Base-by-base conservation (phyloP, 2,888 invertebrate species). In the Arrhopalites spinosus region DNA sequence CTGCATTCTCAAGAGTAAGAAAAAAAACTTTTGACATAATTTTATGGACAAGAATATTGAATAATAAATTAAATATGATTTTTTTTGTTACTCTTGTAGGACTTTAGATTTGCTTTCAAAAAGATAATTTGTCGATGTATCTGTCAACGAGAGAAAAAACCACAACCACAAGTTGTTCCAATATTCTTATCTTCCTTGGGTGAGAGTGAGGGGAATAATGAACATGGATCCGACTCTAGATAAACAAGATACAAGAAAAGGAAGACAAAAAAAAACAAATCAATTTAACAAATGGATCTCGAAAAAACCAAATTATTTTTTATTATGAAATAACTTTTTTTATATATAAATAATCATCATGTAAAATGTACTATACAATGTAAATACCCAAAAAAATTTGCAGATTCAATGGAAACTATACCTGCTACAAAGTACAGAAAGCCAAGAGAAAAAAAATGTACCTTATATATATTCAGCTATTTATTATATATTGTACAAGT, bases 31-130 rank as follows among this genome's bases (percentile, higher is more conserved):
- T 7, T n/a, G n/a, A 90, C 94, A 85, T 95, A 97, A 11, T 45
- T 45, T 45, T 45, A 45, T 45, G 45, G 45, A 45, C 15, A 15
- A 45, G 45, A 20, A 59, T 20, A 23, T 20, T 50, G 50, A n/a
- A 50, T 50, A 8, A n/a, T n/a, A n/a, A n/a, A n/a, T n/a, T 45
- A 45, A 45, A 11, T 45, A 11, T 7, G 45, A 80, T 97, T 96
- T 86, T 96, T 96, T 2, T 88, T 96, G 77, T 96, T 96, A 87
- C 95, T 95, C 23, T 59, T 59, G 70, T 94, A 94, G 86, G 96
- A 97, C 87, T 97, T 96, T 87, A 90, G 96, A 77, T 94, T 93
- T 85, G 96, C 96, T 27, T 97, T 97, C 87, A 95, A 95, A 86
- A 91, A 92, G 82, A 94, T 97, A 82, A 92, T 96, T 81, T 95